Evolutionary conservation across 2,888 invertebrate genomes (phyloP).

Genomic region (Saturnia japonica): DNA sequence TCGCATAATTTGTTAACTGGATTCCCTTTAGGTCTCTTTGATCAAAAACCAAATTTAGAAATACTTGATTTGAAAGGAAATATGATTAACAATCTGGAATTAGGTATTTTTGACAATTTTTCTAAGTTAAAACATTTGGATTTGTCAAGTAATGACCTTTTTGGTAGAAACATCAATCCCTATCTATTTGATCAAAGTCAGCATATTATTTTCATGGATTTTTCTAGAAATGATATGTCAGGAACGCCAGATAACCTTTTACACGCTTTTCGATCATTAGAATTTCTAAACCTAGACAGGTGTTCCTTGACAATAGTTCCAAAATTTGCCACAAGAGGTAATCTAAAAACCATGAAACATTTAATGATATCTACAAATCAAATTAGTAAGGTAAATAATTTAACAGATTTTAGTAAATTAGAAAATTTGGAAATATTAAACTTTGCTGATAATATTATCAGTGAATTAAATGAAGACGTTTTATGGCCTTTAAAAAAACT

Average conservation of each 20-base stretch:
- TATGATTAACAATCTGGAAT: constrained; percentile 39
- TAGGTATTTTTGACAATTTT: constrained; percentile 52
- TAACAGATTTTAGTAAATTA: constrained; percentile 45
- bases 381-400: constrained; percentile 45
- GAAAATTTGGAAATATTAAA: constrained; percentile 56
- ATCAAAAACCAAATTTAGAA: constrained; percentile 49
- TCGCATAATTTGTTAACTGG: constrained; percentile 49
- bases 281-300: constrained; percentile 48
- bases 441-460: constrained; percentile 55
- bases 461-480: constrained; percentile 48
- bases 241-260: constrained; percentile 45
- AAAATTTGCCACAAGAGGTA: constrained; percentile 46
- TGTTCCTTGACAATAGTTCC: constrained; percentile 58
- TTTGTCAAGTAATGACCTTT: constrained; percentile 50
- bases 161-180: constrained; percentile 45
- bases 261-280: constrained; percentile 41
- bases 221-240: constrained; percentile 57
- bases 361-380: constrained; percentile 57
- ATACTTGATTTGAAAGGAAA: constrained; percentile 56
- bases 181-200: constrained; percentile 45
- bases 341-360: constrained; percentile 56
- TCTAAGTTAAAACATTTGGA: constrained; percentile 49
- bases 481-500: constrained; percentile 55
- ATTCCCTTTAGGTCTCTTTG: constrained; percentile 54
- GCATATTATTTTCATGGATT: constrained; percentile 49